Percentiles rank a stretch among this genome's conserved stretches.
Evolutionary conservation across 2,113 vertebrate species (phyloP).

Genomic region (Maylandia zebra): DNA sequence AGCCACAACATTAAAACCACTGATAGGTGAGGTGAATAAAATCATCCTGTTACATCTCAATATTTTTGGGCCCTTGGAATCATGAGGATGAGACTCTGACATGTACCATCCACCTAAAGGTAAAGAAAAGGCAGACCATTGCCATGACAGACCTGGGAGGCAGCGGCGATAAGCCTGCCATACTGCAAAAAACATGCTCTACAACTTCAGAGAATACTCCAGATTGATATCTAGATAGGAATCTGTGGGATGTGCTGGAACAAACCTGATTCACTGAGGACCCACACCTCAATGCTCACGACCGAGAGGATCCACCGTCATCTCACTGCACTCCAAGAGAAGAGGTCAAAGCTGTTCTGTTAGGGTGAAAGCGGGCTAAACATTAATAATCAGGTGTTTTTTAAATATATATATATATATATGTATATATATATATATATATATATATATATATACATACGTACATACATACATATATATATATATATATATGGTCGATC

Average conservation of each 20-base stretch:
- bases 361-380: neutral
- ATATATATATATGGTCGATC: neutral
- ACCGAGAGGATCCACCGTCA: neutral
- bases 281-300: neutral
- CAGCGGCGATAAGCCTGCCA: neutral
- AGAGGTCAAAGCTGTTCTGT: neutral
- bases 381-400: neutral
- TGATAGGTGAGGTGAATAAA: neutral
- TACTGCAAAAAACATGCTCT: neutral
- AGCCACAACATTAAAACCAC: neutral
- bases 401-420: fast-evolving
- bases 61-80: neutral
- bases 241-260: neutral
- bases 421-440: fast-evolving
- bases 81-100: neutral
- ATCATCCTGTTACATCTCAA: neutral
- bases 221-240: neutral
- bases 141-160: neutral
- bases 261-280: neutral
- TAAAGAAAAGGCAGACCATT: neutral
- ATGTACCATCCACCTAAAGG: neutral
- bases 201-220: neutral
- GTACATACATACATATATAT: fast-evolving
- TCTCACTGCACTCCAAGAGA: neutral
- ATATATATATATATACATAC: too few species aligned